phyloP scores from a whole-genome alignment of 2,113 vertebrate species.

The human (Homo sapiens) region GRCh38 chr15:66075501-66076000 shows the following conservation, averaged over 20 bases:
- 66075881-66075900: not conserved
- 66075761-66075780: not conserved
- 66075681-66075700: not conserved
- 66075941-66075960: not conserved
- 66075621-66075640: not conserved
- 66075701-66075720: not conserved
- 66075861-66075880: not conserved
- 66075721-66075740: not conserved
- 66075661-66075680: not conserved
- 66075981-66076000: not conserved
- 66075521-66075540: not conserved
- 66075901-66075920: not conserved
- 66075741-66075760: not conserved
- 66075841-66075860: not conserved
- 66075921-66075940: not conserved
- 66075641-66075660: not conserved
- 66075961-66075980: not conserved
- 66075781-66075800: not conserved
- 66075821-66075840: not conserved
- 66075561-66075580: not conserved
- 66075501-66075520: not conserved
- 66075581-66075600: not conserved
- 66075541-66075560: not conserved
- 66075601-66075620: not conserved
- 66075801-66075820: not conserved